A percentile compares a stretch with the other conserved stretches of the same genome.
Evolutionary conservation across 2,113 vertebrate species (phyloP).

Genomic region (Triplophysa siluroides): DNA sequence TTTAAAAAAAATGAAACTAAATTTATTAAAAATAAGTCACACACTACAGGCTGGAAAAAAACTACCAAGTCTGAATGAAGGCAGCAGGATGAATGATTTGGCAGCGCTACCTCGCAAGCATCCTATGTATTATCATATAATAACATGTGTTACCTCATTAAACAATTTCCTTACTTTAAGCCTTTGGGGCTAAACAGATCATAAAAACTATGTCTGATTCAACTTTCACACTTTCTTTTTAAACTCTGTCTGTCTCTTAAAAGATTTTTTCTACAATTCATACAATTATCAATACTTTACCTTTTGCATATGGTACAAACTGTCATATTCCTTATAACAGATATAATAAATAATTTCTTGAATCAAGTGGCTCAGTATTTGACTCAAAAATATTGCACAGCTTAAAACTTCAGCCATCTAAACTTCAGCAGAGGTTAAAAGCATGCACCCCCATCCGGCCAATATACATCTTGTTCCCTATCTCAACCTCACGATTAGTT

Average conservation of each 20-base stretch:
- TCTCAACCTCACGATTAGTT: slow-evolving; percentile 52
- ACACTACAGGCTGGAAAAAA: no score
- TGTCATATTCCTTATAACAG: background rate
- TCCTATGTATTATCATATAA: no score
- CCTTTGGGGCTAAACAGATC: no score
- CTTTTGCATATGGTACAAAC: background rate
- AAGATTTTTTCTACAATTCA: background rate
- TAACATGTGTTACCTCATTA: no score
- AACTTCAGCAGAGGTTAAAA: background rate
- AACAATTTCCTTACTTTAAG: no score
- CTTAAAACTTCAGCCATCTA: background rate
- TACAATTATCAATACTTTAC: background rate
- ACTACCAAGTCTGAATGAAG: no score
- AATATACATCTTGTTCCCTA: slow-evolving; percentile 44
- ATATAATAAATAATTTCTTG: background rate
- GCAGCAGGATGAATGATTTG: no score
- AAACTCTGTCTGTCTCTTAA: background rate
- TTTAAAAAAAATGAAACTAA: no score
- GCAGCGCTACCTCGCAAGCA: no score
- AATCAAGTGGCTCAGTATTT: background rate
- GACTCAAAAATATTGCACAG: background rate
- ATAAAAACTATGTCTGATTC: no score
- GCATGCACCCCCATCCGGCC: background rate
- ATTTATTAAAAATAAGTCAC: no score
- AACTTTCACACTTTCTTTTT: no score